phyloP scores from a whole-genome alignment of 2,888 invertebrate species.

The Macropis europaea region DNA sequence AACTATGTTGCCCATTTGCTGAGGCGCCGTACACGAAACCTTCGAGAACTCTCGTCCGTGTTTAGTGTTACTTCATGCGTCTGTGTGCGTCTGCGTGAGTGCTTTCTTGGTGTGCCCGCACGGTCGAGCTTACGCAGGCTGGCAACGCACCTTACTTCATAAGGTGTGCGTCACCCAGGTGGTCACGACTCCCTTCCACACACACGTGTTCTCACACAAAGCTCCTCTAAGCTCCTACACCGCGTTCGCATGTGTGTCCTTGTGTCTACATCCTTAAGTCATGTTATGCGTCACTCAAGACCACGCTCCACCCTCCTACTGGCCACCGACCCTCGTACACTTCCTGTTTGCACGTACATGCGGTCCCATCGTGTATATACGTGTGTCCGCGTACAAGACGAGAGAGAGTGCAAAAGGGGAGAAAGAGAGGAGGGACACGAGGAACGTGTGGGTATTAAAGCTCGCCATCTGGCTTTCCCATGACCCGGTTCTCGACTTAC shows the following conservation, averaged over 20 bases:
- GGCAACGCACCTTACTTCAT: slow-evolving; percentile 14
- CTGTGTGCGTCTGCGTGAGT: neutral
- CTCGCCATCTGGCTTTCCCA: slow-evolving; percentile 58
- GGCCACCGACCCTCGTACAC: slow-evolving; percentile 47
- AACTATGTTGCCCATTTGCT: slow-evolving; percentile 36
- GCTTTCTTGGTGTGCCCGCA: neutral
- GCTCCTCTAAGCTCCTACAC: slow-evolving; percentile 10
- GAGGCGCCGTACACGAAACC: slow-evolving; percentile 6
- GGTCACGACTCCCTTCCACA: neutral
- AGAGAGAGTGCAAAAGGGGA: neutral
- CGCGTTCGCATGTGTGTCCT: slow-evolving; percentile 25
- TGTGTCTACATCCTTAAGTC: slow-evolving; percentile 58
- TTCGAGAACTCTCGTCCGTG: neutral
- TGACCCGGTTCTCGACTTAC: slow-evolving; percentile 61
- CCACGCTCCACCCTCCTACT: slow-evolving; percentile 49
- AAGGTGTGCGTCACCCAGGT: slow-evolving; percentile 21
- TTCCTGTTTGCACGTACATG: slow-evolving; percentile 35
- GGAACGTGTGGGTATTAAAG: slow-evolving; percentile 44
- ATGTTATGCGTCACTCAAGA: slow-evolving; percentile 59
- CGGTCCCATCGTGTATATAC: neutral
- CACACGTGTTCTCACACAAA: neutral
- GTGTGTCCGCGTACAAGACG: neutral
- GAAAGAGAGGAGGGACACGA: neutral
- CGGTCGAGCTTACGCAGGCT: slow-evolving; percentile 10
- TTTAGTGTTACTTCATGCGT: neutral